These are phyloP conservation scores for Eonycteris spelaea DNA, from an alignment of 2,113 vertebrate genomes.

Conservation along the genomic window DNA sequence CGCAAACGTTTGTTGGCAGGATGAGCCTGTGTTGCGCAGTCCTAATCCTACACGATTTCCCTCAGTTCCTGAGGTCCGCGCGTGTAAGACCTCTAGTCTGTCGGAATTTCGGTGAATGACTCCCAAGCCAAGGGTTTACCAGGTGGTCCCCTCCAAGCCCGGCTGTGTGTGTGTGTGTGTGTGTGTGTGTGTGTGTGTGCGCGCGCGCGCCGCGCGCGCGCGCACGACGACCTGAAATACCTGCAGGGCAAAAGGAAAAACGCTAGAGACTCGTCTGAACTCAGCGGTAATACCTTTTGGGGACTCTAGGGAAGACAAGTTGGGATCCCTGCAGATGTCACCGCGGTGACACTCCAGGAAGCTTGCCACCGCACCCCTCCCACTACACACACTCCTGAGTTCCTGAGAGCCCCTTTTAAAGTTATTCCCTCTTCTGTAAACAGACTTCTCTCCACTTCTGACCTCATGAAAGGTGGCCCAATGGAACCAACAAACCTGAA, in stretches of 20 bases:
- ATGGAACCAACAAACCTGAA: not conserved
- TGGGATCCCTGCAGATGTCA: not conserved
- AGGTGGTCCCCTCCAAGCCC: not conserved
- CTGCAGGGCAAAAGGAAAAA: not conserved
- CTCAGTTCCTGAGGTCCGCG: not conserved
- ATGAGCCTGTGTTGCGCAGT: accelerated
- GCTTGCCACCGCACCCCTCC: accelerated
- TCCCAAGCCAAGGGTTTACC: not conserved
- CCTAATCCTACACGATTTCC: too few relatives aligned
- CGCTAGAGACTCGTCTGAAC: not conserved
- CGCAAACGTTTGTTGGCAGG: not conserved
- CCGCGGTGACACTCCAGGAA: not conserved
- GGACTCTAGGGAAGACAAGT: not conserved
- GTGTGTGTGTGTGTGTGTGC: not conserved
- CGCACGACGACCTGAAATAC: not conserved
- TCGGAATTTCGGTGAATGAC: not conserved
- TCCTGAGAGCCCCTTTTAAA: not conserved
- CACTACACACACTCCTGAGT: not conserved
- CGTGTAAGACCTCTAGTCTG: not conserved
- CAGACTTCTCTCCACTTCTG: not conserved
- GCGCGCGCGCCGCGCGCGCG: accelerated
- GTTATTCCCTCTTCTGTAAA: not conserved
- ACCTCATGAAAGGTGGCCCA: not conserved
- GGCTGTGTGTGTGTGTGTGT: not conserved
- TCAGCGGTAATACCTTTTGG: not conserved